A percentile compares a stretch with the other conserved stretches of the same genome.
phyloP scores from a whole-genome alignment of 2,888 invertebrate genomes.

The Zeuzera pyrina region DNA sequence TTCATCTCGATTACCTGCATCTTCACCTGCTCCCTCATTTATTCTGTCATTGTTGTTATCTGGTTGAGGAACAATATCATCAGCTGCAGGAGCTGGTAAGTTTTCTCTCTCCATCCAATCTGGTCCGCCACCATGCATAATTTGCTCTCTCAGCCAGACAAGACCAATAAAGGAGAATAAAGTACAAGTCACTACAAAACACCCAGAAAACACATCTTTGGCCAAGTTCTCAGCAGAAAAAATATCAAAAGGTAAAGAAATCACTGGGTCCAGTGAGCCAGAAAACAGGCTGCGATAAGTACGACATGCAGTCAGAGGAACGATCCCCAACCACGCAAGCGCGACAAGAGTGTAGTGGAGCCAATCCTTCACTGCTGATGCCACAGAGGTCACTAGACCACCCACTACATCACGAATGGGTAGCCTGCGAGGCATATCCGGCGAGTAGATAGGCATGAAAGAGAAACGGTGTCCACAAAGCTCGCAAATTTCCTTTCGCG shows the following conservation, averaged over 20 bases:
- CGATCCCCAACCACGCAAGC: slow-evolving; percentile 96
- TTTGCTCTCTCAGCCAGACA: slow-evolving; percentile 98
- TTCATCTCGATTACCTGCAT: slow-evolving; percentile 45
- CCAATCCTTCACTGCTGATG: slow-evolving; percentile 96
- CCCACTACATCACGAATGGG: slow-evolving; percentile 94
- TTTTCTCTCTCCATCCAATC: slow-evolving; percentile 92
- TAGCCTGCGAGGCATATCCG: slow-evolving; percentile 98
- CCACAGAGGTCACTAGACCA: slow-evolving; percentile 90
- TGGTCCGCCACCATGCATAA: slow-evolving; percentile 96
- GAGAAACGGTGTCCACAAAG: slow-evolving; percentile 97
- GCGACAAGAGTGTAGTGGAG: slow-evolving; percentile 97
- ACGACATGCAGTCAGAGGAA: slow-evolving; percentile 96
- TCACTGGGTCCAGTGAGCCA: slow-evolving; percentile 87
- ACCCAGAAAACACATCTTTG: slow-evolving; percentile 96
- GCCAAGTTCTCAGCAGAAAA: slow-evolving; percentile 94
- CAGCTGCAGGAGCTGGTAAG: slow-evolving; percentile 61
- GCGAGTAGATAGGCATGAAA: slow-evolving; percentile 99
- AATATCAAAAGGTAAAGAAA: slow-evolving; percentile 92
- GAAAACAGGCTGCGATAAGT: slow-evolving; percentile 95
- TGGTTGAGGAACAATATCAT: slow-evolving; percentile 49
- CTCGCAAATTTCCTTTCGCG: slow-evolving; percentile 98
- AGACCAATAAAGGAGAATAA: slow-evolving; percentile 96
- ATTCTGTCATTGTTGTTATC: slow-evolving; percentile 65
- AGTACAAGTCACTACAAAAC: slow-evolving; percentile 97
- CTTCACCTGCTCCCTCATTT: slow-evolving; percentile 47